These are phyloP conservation scores for Hydrozoanthus gracilis DNA, from an alignment of 92 coral and sea anemone genomes.

Conservation along the genomic window DNA sequence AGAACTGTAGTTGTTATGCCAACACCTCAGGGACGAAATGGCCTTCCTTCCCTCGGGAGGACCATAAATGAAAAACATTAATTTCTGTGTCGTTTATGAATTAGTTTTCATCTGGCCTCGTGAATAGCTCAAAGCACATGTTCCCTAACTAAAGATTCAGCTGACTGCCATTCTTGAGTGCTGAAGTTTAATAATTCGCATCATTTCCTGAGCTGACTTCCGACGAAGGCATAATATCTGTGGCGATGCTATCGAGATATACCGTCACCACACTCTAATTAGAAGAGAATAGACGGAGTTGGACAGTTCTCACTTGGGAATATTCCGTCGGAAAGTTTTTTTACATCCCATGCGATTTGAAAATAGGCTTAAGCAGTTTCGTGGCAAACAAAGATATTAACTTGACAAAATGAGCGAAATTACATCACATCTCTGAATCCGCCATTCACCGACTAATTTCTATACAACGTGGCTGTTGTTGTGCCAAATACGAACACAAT, in stretches of 20 bases:
- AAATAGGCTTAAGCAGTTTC: conserved; percentile 4
- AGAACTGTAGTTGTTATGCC: conserved; percentile 47
- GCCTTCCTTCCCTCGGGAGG: not conserved
- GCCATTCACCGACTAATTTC: conserved; percentile 37
- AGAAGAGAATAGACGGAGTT: conserved; percentile 29
- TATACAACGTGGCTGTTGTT: conserved; percentile 44
- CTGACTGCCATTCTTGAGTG: conserved; percentile 6
- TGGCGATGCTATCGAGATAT: conserved; percentile 26
- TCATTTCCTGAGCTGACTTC: conserved; percentile 51
- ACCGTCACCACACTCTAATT: conserved; percentile 41
- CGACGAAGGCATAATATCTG: conserved; percentile 45
- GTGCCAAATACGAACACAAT: conserved; percentile 31
- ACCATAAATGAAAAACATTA: conserved; percentile 25
- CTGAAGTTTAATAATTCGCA: conserved; percentile 37
- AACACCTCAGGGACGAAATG: conserved; percentile 17
- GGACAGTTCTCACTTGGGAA: conserved; percentile 32
- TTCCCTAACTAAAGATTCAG: conserved; percentile 5
- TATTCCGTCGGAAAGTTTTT: conserved; percentile 19
- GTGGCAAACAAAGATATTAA: conserved; percentile 23
- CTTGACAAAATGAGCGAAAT: conserved; percentile 29
- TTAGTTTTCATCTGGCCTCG: conserved; percentile 37
- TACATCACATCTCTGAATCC: conserved; percentile 37
- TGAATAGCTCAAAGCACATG: conserved; percentile 44
- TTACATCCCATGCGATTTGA: not conserved
- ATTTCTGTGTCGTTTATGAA: conserved; percentile 36